Conservation (phyloP, 1,140 invertebrate genomes). For the Amphibalanus amphitrite region DNA sequence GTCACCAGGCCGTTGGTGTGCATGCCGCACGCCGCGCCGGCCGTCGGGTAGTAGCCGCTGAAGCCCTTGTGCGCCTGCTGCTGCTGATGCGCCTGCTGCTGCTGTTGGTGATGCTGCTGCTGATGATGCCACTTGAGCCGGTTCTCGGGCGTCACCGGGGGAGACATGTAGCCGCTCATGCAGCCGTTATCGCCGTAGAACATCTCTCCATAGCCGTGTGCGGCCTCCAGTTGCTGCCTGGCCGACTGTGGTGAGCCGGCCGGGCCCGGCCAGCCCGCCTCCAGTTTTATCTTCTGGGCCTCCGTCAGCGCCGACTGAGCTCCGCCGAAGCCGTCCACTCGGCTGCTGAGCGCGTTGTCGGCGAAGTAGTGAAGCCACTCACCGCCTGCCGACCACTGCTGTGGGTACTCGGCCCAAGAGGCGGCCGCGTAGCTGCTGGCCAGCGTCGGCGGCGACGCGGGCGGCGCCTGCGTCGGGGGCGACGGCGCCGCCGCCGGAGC, state of each 20-base stretch:
- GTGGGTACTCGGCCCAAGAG: conserved; percentile 5
- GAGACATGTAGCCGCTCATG: neutral
- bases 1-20: conserved; percentile 8
- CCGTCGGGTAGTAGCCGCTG: neutral
- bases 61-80: neutral
- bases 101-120: neutral
- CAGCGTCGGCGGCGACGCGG: conserved; percentile 1
- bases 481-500: neutral
- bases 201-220: neutral
- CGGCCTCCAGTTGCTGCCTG: too few relatives aligned
- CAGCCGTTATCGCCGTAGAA: neutral
- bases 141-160: neutral
- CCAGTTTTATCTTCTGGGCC: neutral
- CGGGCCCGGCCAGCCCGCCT: neutral
- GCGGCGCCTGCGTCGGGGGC: conserved; percentile 1
- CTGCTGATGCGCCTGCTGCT: neutral
- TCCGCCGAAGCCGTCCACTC: conserved; percentile 2
- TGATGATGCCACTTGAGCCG: neutral
- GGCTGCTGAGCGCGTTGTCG: conserved; percentile 6
- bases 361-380: neutral
- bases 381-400: neutral
- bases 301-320: neutral
- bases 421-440: conserved; percentile 8
- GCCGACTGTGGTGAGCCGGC: neutral
- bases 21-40: neutral